Percentiles rank a stretch among this genome's conserved stretches.
Evolutionary conservation across 2,113 vertebrate species (phyloP).

Genomic region (Albula goreensis): DNA sequence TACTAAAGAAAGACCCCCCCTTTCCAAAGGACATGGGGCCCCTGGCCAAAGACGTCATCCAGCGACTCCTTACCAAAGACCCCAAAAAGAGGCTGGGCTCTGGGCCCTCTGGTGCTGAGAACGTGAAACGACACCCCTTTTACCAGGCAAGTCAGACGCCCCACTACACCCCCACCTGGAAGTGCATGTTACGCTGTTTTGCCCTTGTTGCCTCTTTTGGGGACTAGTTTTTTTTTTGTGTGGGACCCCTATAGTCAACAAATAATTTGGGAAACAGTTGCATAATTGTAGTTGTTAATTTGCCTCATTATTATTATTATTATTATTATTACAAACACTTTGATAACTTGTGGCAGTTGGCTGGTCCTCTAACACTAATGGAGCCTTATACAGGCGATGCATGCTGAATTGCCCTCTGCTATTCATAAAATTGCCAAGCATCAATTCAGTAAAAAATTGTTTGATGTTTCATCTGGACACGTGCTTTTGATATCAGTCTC

Average conservation of each 20-base stretch:
- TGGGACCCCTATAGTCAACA: background rate
- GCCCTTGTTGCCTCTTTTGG: background rate
- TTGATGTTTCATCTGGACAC: background rate
- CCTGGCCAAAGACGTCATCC: slow-evolving; percentile 89
- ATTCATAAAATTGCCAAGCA: too few species aligned
- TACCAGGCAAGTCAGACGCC: slow-evolving; percentile 80
- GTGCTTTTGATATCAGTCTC: background rate
- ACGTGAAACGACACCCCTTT: slow-evolving; percentile 91
- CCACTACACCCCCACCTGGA: background rate
- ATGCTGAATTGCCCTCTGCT: too few species aligned
- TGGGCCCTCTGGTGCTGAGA: slow-evolving; percentile 81
- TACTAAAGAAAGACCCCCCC: slow-evolving; percentile 93
- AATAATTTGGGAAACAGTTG: background rate
- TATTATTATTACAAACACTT: too few species aligned
- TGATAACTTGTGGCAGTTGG: too few species aligned
- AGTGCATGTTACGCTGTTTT: background rate
- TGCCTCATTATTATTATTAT: too few species aligned
- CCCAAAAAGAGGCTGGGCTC: slow-evolving; percentile 92
- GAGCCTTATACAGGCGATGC: too few species aligned
- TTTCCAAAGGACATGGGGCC: slow-evolving; percentile 89
- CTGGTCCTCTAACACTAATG: too few species aligned
- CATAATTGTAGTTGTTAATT: too few species aligned
- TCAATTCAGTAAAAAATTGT: too few species aligned
- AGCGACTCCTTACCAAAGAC: slow-evolving; percentile 87
- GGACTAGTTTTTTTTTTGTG: background rate